Base-by-base conservation (phyloP, 2,888 invertebrate genomes). In the Fabriciana adippe region DNA sequence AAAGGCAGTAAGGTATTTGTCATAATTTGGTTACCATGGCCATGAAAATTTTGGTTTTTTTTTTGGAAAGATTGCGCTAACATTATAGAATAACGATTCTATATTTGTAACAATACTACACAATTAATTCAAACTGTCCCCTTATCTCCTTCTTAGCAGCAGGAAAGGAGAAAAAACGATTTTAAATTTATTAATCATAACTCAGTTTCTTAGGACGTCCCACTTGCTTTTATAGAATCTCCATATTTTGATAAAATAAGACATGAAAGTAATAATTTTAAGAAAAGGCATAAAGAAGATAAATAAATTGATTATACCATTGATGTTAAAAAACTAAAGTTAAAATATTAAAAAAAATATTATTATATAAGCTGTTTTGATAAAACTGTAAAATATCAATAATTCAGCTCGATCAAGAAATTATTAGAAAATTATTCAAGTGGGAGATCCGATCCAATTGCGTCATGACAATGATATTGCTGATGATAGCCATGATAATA, bases 391-490 rank as follows among this genome's bases (percentile, higher is more conserved):
- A n/a, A 26, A 26, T 60, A 53, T 50, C 35, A 64, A 57, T 26
- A 18, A 18, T 45, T 16, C 6, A 56, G 51, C 11, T 18, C 35
- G 57, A 45, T 45, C 50, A 55, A 64, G 13, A 31, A 66, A 50
- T 66, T 13, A 53, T 16, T 31, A 31, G 16, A 45, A 18, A 55
- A 13, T 64, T 72, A 72, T 74, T 71, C 71, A 68, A 76, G 87
- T 89, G 89, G 88, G 89, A 88, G 76, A 81, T 84, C 88, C 89
- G 78, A 76, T 75, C 79, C 80, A 81, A 85, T 92, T 92, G 92
- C 92, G 83, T 91, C 92, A 92, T 92, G 92, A 92, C 92, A 92
- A 92, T 92, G 92, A 87, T 83, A 89, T 92, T 91, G 92, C 92
- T 81, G 78, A 84, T 86, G 86, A 87, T 84, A 90, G 92, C 91